Percentiles rank a stretch among this genome's conserved stretches.
Evolutionary conservation across 1,140 invertebrate species (phyloP).

Genomic region (Charaxes varanes): DNA sequence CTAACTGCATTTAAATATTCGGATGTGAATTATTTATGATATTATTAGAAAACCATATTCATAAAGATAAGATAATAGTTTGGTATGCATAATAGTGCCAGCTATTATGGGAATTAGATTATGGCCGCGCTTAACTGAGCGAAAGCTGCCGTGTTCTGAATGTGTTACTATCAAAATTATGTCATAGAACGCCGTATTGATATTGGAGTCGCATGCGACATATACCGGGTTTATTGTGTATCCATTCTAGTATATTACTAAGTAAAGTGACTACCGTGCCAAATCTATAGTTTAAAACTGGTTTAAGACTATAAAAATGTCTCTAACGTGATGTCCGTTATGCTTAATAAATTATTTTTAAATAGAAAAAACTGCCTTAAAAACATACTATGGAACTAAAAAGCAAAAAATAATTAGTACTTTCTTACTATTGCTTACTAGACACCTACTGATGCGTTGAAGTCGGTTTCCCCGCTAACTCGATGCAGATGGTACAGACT

Average conservation of each 20-base stretch:
- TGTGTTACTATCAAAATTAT: conserved; percentile 16
- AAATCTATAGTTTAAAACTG: too few relatives aligned
- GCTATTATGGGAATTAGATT: conserved; percentile 22
- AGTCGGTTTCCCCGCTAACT: too few relatives aligned
- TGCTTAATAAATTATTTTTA: too few relatives aligned
- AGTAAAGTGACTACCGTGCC: background rate
- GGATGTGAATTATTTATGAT: conserved; percentile 19
- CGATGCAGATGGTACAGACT: too few relatives aligned
- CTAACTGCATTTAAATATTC: conserved; percentile 15
- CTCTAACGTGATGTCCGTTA: too few relatives aligned
- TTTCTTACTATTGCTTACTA: too few relatives aligned
- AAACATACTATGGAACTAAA: too few relatives aligned
- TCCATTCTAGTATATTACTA: conserved; percentile 1
- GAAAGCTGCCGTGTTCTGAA: conserved; percentile 20
- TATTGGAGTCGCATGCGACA: conserved; percentile 12
- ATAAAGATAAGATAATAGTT: conserved; percentile 20
- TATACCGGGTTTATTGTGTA: conserved; percentile 1
- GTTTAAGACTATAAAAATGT: too few relatives aligned
- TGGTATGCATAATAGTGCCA: conserved; percentile 14
- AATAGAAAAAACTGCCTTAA: too few relatives aligned
- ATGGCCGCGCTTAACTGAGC: conserved; percentile 17
- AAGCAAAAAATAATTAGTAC: too few relatives aligned
- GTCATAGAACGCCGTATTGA: conserved; percentile 7
- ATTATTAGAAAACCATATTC: conserved; percentile 19
- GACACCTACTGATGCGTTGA: too few relatives aligned